phyloP scores from a whole-genome alignment of 2,888 invertebrate species.

The Camptogramma bilineatum region DNA sequence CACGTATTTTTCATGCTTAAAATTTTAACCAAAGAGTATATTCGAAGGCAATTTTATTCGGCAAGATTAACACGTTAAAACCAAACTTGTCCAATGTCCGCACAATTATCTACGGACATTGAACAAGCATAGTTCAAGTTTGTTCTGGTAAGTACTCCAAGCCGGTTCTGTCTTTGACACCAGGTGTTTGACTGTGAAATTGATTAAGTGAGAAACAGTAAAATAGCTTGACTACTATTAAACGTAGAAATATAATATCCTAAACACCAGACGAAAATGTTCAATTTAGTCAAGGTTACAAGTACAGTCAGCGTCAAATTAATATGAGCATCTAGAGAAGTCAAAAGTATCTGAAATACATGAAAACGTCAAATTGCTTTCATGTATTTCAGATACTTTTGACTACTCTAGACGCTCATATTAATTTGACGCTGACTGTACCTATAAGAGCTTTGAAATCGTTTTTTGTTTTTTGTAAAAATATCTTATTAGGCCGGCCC shows the following conservation, averaged over 20 bases:
- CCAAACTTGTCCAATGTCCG: not conserved
- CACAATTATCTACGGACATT: slow-evolving; percentile 22
- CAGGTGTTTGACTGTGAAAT: slow-evolving; percentile 28
- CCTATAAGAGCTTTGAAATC: no score
- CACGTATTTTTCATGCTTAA: no score
- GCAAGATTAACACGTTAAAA: not conserved
- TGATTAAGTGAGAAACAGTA: slow-evolving; percentile 24
- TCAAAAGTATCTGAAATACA: no score
- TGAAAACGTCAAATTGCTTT: no score
- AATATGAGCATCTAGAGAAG: no score
- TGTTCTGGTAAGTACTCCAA: slow-evolving; percentile 11
- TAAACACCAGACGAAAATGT: not conserved
- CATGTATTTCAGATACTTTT: no score
- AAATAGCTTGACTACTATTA: slow-evolving; percentile 13
- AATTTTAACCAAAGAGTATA: not conserved
- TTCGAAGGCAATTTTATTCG: not conserved
- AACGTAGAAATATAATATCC: not conserved
- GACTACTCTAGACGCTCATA: no score
- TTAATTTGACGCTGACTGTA: no score
- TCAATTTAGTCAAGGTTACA: not conserved
- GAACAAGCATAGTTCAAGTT: slow-evolving; percentile 18
- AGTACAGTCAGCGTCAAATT: no score
- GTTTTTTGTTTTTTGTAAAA: no score
- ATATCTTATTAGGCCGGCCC: no score
- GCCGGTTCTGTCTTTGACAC: slow-evolving; percentile 22